phyloP scores from a whole-genome alignment of 2,888 invertebrate species.

The Gnatocerus cornutus region DNA sequence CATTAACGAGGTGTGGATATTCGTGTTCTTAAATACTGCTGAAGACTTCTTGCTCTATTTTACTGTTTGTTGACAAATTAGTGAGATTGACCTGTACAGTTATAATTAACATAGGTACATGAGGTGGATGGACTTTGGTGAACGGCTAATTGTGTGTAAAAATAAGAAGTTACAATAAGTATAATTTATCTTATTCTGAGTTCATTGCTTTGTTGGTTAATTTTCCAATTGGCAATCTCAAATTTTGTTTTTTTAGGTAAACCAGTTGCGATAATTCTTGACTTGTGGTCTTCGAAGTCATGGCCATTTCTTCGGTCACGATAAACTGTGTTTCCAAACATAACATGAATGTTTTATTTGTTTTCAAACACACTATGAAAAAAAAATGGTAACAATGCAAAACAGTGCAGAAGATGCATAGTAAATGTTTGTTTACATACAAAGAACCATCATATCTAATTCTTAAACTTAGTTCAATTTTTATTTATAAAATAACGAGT shows the following conservation, averaged over 20 bases:
- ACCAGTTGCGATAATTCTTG: constrained; percentile 10
- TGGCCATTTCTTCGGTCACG: not conserved
- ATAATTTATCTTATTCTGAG: not conserved
- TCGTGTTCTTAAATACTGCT: constrained; percentile 20
- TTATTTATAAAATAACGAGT: too few relatives aligned
- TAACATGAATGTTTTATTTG: too few relatives aligned
- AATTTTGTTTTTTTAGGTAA: too few relatives aligned
- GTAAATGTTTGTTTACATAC: too few relatives aligned
- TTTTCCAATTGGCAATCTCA: too few relatives aligned
- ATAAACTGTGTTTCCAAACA: not conserved
- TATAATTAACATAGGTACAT: constrained; percentile 39
- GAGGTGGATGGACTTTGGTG: constrained; percentile 27
- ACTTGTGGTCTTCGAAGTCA: constrained; percentile 16
- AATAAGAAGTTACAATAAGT: too few relatives aligned
- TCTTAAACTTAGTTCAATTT: too few relatives aligned
- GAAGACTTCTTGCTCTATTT: constrained; percentile 17
- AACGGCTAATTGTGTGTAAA: not conserved
- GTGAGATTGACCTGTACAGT: constrained; percentile 23
- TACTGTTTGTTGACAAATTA: constrained; percentile 20
- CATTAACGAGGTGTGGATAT: not conserved
- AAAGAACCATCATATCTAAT: too few relatives aligned
- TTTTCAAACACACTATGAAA: too few relatives aligned
- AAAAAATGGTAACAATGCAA: too few relatives aligned
- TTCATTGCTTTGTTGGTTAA: not conserved
- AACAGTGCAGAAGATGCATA: too few relatives aligned